These are phyloP conservation scores for Hyaena hyaena DNA, from an alignment of 2,113 vertebrate genomes.

Conservation along the genomic window DNA sequence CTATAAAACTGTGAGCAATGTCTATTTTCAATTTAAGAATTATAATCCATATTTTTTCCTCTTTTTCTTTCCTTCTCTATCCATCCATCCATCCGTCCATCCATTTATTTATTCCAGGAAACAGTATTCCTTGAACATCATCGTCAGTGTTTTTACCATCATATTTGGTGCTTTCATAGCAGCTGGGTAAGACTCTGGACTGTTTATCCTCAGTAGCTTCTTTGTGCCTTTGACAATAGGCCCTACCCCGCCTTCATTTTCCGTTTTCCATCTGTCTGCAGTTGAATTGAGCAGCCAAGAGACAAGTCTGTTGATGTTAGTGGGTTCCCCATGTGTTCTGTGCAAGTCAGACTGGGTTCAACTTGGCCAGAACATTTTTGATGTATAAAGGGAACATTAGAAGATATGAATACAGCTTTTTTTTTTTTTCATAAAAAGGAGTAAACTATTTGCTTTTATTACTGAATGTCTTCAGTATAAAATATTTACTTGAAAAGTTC, in stretches of 20 bases:
- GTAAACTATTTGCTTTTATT: background rate
- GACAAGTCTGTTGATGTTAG: conserved; percentile 24
- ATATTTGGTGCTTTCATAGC: conserved; percentile 93
- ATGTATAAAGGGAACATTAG: background rate
- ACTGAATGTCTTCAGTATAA: background rate
- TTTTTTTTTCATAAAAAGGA: background rate
- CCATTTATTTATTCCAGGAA: conserved; percentile 85
- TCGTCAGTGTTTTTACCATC: conserved; percentile 90
- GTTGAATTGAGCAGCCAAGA: conserved; percentile 5
- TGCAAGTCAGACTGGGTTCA: background rate
- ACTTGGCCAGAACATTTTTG: background rate
- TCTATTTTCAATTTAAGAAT: background rate
- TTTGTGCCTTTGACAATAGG: conserved; percentile 69
- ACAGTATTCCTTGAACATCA: conserved; percentile 86
- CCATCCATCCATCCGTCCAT: too few species aligned
- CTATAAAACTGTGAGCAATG: background rate
- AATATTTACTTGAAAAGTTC: conserved; percentile 31
- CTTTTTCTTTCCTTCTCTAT: background rate
- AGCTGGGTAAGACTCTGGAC: conserved; percentile 90
- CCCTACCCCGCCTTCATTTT: background rate
- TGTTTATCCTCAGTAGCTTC: conserved; percentile 14
- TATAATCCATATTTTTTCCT: background rate
- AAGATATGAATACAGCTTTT: background rate
- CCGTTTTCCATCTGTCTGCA: conserved; percentile 61
- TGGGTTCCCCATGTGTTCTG: background rate